Conservation (phyloP, 2,888 invertebrate species). For the Entomobrya proxima region DNA sequence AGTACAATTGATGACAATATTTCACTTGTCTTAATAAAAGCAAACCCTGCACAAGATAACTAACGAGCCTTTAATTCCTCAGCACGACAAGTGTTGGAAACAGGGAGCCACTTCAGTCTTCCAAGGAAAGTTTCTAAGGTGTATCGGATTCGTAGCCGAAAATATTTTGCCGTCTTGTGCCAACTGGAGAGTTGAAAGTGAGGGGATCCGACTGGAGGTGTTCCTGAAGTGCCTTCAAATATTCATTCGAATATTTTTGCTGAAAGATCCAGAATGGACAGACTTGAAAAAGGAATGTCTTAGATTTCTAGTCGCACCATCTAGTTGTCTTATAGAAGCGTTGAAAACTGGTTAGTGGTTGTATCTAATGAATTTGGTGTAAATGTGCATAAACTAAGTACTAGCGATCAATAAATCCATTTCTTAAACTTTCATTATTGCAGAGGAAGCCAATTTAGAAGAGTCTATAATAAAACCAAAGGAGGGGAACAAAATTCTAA, state of each 20-base stretch:
- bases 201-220: conserved; percentile 60
- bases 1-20: neutral
- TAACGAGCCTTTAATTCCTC: neutral
- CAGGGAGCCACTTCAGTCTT: conserved; percentile 33
- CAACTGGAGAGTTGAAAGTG: conserved; percentile 66
- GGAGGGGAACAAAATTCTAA: conserved; percentile 52
- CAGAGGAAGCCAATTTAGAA: conserved; percentile 66
- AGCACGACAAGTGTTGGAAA: conserved; percentile 52
- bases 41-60: neutral
- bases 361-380: neutral
- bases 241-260: conserved; percentile 54
- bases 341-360: conserved; percentile 60
- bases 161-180: conserved; percentile 68
- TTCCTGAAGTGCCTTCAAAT: conserved; percentile 67
- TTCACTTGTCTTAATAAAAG: neutral
- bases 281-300: conserved; percentile 58
- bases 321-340: conserved; percentile 66
- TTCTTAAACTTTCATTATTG: too few relatives aligned
- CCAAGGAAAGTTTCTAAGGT: conserved; percentile 39
- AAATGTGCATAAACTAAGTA: neutral
- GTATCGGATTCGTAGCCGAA: conserved; percentile 66
- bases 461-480: conserved; percentile 63
- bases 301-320: conserved; percentile 54
- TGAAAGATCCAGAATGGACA: conserved; percentile 38
- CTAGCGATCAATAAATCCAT: neutral